These are phyloP conservation scores for Oxycera nigricornis DNA, from an alignment of 2,888 invertebrate genomes.

Conservation along the genomic window DNA sequence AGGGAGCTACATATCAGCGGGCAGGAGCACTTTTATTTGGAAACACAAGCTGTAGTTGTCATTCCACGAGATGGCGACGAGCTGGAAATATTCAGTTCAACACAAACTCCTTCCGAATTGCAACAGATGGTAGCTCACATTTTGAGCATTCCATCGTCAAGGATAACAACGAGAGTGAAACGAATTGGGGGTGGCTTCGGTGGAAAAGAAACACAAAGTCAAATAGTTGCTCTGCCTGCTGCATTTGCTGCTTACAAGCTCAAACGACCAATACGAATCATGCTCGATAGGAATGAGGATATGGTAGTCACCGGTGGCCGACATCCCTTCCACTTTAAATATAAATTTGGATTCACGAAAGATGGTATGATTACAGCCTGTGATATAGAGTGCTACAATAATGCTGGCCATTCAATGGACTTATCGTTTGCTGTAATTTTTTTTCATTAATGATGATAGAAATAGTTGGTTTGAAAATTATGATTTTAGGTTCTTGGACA, in stretches of 20 bases:
- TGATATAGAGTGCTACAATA: slow-evolving; percentile 77
- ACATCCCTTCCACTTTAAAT: slow-evolving; percentile 87
- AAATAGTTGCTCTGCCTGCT: slow-evolving; percentile 73
- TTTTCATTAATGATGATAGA: too few relatives aligned
- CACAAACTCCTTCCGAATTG: slow-evolving; percentile 83
- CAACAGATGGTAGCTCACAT: slow-evolving; percentile 74
- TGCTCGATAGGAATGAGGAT: slow-evolving; percentile 93
- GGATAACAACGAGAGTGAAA: slow-evolving; percentile 79
- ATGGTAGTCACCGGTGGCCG: slow-evolving; percentile 88
- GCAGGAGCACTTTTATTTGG: slow-evolving; percentile 97
- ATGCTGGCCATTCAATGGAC: slow-evolving; percentile 85
- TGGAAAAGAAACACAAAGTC: slow-evolving; percentile 85
- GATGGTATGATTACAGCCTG: slow-evolving; percentile 79
- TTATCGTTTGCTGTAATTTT: slow-evolving; percentile 75
- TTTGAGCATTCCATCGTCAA: slow-evolving; percentile 75
- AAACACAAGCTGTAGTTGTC: slow-evolving; percentile 78
- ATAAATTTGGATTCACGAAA: slow-evolving; percentile 80
- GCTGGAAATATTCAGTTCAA: slow-evolving; percentile 82
- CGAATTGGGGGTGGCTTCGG: slow-evolving; percentile 95
- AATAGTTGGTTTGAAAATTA: neutral
- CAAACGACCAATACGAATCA: slow-evolving; percentile 80
- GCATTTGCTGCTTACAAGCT: slow-evolving; percentile 83
- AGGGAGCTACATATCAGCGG: slow-evolving; percentile 84
- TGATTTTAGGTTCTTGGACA: slow-evolving; percentile 75
- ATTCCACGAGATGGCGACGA: slow-evolving; percentile 83